A percentile compares a stretch with the other conserved stretches of the same genome.
phyloP scores from a whole-genome alignment of 2,888 invertebrate species.

The Athripsodes cinereus region DNA sequence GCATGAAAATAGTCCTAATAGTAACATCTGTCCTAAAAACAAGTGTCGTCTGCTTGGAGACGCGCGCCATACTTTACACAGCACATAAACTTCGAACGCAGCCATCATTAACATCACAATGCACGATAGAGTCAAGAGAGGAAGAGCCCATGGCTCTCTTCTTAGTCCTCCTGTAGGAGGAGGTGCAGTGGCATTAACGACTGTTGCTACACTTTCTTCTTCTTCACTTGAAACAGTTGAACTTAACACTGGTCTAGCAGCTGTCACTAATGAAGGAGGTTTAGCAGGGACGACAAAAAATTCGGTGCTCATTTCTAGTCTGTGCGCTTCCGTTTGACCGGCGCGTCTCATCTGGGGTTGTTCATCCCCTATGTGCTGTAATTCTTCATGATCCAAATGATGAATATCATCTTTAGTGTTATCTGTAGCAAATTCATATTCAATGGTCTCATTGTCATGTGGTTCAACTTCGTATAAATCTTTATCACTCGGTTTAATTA shows the following conservation, averaged over 20 bases:
- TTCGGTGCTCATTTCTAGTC: conserved; percentile 78
- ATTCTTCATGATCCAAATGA: not conserved
- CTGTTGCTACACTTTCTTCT: conserved; percentile 15
- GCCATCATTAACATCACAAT: conserved; percentile 79
- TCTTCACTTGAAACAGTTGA: conserved; percentile 22
- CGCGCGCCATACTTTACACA: conserved; percentile 77
- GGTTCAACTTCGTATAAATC: not conserved
- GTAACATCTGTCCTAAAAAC: conserved; percentile 79
- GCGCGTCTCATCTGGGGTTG: conserved; percentile 31
- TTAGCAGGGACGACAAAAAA: conserved; percentile 70
- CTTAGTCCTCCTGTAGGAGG: conserved; percentile 45
- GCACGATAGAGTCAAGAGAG: conserved; percentile 77
- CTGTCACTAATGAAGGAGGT: conserved; percentile 33
- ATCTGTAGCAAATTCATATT: not conserved
- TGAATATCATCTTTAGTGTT: not conserved
- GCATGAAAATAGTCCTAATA: conserved; percentile 76
- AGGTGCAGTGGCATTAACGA: conserved; percentile 26
- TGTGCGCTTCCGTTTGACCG: conserved; percentile 41
- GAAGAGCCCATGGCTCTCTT: conserved; percentile 85
- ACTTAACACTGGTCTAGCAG: conserved; percentile 33
- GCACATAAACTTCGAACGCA: conserved; percentile 83
- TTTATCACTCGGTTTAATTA: not conserved
- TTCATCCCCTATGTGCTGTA: conserved; percentile 31
- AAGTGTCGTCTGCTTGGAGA: conserved; percentile 80
- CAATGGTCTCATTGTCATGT: not conserved